Evolutionary conservation across 1,140 invertebrate species (phyloP).

Genomic region (Anastrepha obliqua): DNA sequence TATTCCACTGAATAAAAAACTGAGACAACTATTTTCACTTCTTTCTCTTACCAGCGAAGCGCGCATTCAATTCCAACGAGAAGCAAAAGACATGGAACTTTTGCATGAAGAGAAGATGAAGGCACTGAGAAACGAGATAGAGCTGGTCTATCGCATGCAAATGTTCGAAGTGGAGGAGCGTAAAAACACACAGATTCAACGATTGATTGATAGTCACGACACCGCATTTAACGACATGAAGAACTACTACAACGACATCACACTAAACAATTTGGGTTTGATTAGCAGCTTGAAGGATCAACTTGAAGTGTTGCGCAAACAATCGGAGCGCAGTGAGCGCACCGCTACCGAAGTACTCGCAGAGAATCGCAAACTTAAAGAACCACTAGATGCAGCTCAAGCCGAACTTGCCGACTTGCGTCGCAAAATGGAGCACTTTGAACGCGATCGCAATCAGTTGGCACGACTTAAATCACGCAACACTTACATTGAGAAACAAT

Average conservation of each 20-base stretch:
- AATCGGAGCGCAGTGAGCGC: slow-evolving; percentile 84
- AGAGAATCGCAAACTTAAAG: slow-evolving; percentile 84
- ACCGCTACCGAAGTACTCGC: slow-evolving; percentile 77
- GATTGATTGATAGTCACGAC: slow-evolving; percentile 88
- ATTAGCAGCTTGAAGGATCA: slow-evolving; percentile 91
- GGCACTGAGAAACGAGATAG: slow-evolving; percentile 83
- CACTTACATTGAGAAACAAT: slow-evolving; percentile 77
- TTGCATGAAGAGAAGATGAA: slow-evolving; percentile 88
- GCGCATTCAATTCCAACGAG: slow-evolving; percentile 78
- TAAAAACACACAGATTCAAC: slow-evolving; percentile 90
- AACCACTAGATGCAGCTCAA: slow-evolving; percentile 82
- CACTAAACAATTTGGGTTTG: slow-evolving; percentile 90
- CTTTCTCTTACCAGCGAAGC: slow-evolving; percentile 60
- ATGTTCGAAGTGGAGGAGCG: slow-evolving; percentile 91
- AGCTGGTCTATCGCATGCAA: slow-evolving; percentile 84
- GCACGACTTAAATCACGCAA: slow-evolving; percentile 77
- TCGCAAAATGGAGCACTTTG: slow-evolving; percentile 85
- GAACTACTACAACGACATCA: slow-evolving; percentile 95
- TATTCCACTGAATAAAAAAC: too few species aligned
- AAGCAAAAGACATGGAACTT: slow-evolving; percentile 85
- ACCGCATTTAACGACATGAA: slow-evolving; percentile 91
- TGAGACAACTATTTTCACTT: neutral
- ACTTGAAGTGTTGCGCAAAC: slow-evolving; percentile 87
- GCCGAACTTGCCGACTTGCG: slow-evolving; percentile 82
- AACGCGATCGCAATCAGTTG: slow-evolving; percentile 82